phyloP scores from a whole-genome alignment of 2,888 invertebrate species.

The Ethmia dodecea region DNA sequence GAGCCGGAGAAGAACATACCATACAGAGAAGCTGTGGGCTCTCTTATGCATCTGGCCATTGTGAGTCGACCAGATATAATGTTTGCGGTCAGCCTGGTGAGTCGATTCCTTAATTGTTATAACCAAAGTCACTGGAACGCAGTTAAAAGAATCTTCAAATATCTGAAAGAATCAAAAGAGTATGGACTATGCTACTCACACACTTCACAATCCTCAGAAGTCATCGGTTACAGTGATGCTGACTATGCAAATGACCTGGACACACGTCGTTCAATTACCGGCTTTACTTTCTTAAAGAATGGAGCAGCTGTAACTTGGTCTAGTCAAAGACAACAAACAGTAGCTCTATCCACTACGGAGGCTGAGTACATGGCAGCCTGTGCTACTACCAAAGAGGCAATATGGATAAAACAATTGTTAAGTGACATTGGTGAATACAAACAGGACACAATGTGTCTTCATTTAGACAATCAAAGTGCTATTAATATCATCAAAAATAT shows the following conservation, averaged over 20 bases:
- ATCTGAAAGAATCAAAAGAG: constrained; percentile 9
- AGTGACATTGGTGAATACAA: constrained; percentile 1
- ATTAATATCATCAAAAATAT: neutral
- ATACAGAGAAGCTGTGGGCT: constrained; percentile 19
- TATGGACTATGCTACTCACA: neutral
- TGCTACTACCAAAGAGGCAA: constrained; percentile 1
- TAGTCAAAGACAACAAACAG: constrained; percentile 1
- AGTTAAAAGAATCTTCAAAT: constrained; percentile 16
- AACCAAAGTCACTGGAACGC: constrained; percentile 14
- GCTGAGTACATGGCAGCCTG: constrained; percentile 8
- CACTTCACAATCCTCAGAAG: neutral
- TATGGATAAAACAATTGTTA: constrained; percentile 1
- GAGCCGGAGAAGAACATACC: constrained; percentile 13
- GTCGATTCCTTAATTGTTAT: constrained; percentile 14
- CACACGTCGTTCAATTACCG: neutral
- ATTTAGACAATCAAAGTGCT: constrained; percentile 2
- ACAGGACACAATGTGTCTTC: neutral
- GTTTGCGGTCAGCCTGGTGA: constrained; percentile 17
- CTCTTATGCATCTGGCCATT: constrained; percentile 15
- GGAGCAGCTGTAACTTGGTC: constrained; percentile 6
- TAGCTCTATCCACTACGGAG: constrained; percentile 7
- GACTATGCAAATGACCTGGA: neutral
- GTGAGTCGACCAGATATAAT: constrained; percentile 19
- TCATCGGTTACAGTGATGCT: neutral
- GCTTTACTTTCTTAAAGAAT: neutral